phyloP scores from a whole-genome alignment of 2,888 invertebrate genomes.

The Oxytorus armatus region DNA sequence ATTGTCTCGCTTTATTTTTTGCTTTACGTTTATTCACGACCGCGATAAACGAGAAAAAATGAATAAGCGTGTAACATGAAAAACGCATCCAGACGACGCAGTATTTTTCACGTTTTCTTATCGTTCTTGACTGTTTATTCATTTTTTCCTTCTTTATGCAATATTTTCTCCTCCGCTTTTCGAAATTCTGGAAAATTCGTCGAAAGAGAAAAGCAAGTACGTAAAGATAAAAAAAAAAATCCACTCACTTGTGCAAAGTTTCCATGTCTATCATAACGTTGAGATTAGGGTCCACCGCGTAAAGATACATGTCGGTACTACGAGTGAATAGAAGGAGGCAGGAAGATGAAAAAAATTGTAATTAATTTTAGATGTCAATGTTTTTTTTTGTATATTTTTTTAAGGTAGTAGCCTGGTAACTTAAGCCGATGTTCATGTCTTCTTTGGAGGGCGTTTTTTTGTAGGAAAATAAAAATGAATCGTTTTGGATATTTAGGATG shows the following conservation, averaged over 20 bases:
- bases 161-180: neutral
- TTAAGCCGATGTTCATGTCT: no score
- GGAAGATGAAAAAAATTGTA: neutral
- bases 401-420: no score
- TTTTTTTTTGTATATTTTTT: neutral
- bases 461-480: no score
- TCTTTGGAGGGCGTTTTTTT: no score
- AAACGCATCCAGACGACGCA: slow-evolving; percentile 19
- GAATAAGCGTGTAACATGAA: slow-evolving; percentile 8
- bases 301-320: slow-evolving; percentile 94
- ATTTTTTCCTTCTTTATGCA: neutral
- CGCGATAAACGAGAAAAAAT: neutral
- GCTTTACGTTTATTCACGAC: slow-evolving; percentile 4
- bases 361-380: neutral
- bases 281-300: slow-evolving; percentile 92
- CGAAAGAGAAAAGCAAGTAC: neutral
- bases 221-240: slow-evolving; percentile 13
- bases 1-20: slow-evolving; percentile 7
- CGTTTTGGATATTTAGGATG: no score
- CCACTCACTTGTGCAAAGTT: slow-evolving; percentile 90
- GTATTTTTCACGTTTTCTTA: slow-evolving; percentile 7
- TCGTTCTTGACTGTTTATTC: neutral
- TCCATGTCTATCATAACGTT: slow-evolving; percentile 94
- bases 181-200: neutral
- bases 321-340: no score